phyloP scores from a whole-genome alignment of 2,113 vertebrate genomes.

The Micromys minutus region DNA sequence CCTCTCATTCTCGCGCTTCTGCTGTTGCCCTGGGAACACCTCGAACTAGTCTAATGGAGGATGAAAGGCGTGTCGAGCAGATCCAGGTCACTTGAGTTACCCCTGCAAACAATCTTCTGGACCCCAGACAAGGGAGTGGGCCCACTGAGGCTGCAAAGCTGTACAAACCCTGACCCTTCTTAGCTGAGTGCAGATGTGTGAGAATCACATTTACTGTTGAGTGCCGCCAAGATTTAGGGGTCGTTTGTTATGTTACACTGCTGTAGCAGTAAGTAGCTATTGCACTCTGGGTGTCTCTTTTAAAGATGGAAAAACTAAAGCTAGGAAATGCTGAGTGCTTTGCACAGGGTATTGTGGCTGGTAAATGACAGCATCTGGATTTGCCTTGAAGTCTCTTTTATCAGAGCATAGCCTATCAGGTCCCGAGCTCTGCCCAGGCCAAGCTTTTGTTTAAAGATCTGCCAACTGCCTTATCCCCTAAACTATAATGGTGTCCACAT shows the following conservation, averaged over 20 bases:
- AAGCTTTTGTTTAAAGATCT: not conserved
- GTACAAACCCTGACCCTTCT: not conserved
- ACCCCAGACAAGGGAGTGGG: not conserved
- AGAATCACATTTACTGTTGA: not conserved
- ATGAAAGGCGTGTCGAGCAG: fast-evolving
- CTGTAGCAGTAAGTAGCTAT: too few relatives aligned
- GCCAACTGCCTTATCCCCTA: not conserved
- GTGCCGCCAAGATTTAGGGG: not conserved
- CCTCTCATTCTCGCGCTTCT: not conserved
- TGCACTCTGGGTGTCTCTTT: not conserved
- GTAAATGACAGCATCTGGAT: not conserved
- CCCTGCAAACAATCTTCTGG: not conserved
- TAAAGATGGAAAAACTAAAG: not conserved
- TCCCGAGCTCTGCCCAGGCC: not conserved
- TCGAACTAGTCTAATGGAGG: not conserved
- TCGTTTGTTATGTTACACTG: not conserved
- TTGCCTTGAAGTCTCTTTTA: not conserved
- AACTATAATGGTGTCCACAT: not conserved
- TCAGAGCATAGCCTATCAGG: not conserved
- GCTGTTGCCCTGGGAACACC: not conserved
- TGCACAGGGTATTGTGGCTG: not conserved
- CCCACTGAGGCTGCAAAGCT: not conserved
- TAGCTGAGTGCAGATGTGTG: not conserved
- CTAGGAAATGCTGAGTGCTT: not conserved
- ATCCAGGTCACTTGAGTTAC: not conserved